Percentiles rank a stretch among this genome's conserved stretches.
These are phyloP conservation scores for Rhabdomys pumilio DNA, from an alignment of 2,797 vertebrate species.

Conservation along the genomic window DNA sequence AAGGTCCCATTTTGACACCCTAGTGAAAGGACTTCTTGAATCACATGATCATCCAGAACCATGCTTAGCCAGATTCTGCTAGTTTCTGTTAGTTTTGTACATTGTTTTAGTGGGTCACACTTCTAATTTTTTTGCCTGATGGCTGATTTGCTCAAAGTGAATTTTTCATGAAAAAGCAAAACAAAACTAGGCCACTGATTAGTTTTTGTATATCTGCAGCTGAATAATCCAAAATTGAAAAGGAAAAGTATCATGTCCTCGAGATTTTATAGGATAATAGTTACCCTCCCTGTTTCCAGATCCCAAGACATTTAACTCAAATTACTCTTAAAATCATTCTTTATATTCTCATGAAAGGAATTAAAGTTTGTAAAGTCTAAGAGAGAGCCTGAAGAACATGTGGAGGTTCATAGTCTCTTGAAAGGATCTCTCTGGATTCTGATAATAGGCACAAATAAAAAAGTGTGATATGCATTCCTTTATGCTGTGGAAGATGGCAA, in stretches of 20 bases:
- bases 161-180: constrained; percentile 28
- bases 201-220: constrained; percentile 32
- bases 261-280: constrained; percentile 27
- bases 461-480: not conserved
- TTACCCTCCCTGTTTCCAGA: constrained; percentile 21
- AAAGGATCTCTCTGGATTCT: not conserved
- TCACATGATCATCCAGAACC: not conserved
- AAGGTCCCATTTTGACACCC: not conserved
- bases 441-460: constrained; percentile 43
- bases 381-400: constrained; percentile 1
- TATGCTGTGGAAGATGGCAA: constrained; percentile 23
- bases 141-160: constrained; percentile 15
- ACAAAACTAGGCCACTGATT: constrained; percentile 7
- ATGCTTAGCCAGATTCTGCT: not conserved
- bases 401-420: not conserved
- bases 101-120: not conserved
- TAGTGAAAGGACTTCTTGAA: not conserved
- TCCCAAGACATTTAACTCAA: not conserved
- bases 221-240: constrained; percentile 31
- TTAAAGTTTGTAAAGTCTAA: constrained; percentile 24
- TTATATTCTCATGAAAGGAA: constrained; percentile 17
- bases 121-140: not conserved
- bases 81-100: not conserved
- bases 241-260: not conserved
- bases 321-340: constrained; percentile 26